Evolutionary conservation across 1,140 invertebrate species (phyloP), one percentile per base, ranked within the genome.

Genomic region (Neodiprion lecontei): DNA sequence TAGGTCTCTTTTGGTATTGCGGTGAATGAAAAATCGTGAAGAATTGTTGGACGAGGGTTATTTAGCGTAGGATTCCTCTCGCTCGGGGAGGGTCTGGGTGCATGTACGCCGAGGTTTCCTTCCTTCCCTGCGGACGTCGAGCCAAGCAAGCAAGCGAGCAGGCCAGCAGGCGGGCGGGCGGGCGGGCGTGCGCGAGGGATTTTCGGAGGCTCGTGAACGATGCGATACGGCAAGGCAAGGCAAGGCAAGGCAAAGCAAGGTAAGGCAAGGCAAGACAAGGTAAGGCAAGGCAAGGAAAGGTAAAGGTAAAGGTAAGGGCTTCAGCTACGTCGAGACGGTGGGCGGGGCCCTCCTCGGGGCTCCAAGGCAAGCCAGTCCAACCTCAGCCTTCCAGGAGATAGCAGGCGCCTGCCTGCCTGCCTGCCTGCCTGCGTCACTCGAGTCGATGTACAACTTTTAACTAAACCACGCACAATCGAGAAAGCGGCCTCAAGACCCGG

Each of bases 351-450:
- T 84, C 84, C 83, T 85, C 83, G 80, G 79, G 83, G 85, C 86
- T 88, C 86, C 86, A 87, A 87, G 85, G 85, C 85, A 86, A 88
- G 85, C 86, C 85, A 87, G 86, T 87, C 84, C 82, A 79, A 83
- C 84, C 85, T 86, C 83, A 79, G 82, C 83, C 83, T 82, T 85
- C 79, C 81, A 81, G 81, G 85, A 69, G 83, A 86, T 86, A 86
- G 84, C 84, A 85, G 80, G 82, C 80, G 77, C 79, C 77, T 79
- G 79, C 77, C n/a, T 61, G 53, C 53, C 53, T 61, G 53, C 11
- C 53, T 61, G 53, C 53, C 53, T 17, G 53, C 53, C n/a, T 61
- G 53, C 53, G 11, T 17, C 53, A 40, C n/a, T 61, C 53, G 53
- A 61, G 53, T 61, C n/a, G 53, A 40, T 40, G 53, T 61, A 61